Evolutionary conservation across 2,797 vertebrate genomes (phyloP).

Genomic region (Enteromius anoplus): DNA sequence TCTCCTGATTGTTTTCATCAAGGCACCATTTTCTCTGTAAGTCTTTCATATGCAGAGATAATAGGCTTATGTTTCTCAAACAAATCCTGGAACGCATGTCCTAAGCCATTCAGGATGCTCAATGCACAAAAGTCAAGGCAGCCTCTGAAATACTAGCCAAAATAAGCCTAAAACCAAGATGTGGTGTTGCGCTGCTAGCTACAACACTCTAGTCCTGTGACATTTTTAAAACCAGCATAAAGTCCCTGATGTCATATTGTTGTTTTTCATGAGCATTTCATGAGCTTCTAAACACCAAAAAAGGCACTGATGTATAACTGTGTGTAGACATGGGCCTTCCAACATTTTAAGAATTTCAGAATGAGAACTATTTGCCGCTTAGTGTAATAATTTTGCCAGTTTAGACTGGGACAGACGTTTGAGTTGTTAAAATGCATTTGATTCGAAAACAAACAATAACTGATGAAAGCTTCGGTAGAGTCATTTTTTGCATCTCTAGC

Average conservation of each 20-base stretch:
- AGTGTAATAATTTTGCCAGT: neutral
- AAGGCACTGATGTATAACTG: neutral
- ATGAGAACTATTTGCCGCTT: neutral
- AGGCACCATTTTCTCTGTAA: constrained; percentile 45
- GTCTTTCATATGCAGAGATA: constrained; percentile 55
- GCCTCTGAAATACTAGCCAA: constrained; percentile 44
- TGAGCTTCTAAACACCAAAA: neutral
- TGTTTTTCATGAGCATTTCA: neutral
- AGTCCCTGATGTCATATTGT: neutral
- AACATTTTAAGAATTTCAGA: neutral
- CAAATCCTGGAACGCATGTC: constrained; percentile 55
- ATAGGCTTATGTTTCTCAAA: constrained; percentile 59
- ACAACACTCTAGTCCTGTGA: neutral
- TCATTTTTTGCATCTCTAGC: neutral
- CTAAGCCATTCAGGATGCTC: constrained; percentile 52
- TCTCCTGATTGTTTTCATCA: constrained; percentile 49
- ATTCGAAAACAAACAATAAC: neutral
- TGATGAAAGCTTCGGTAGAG: neutral
- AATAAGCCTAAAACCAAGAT: constrained; percentile 46
- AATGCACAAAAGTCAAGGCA: constrained; percentile 54
- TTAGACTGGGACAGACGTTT: neutral
- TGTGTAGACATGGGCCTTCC: neutral
- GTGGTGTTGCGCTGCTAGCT: constrained; percentile 5
- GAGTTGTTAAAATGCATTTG: neutral
- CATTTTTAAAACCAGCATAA: constrained; percentile 19